Evolutionary conservation across 2,888 invertebrate genomes (phyloP), one percentile per base, ranked within the genome.

Genomic region (Liopterus haemorrhoidalis): DNA sequence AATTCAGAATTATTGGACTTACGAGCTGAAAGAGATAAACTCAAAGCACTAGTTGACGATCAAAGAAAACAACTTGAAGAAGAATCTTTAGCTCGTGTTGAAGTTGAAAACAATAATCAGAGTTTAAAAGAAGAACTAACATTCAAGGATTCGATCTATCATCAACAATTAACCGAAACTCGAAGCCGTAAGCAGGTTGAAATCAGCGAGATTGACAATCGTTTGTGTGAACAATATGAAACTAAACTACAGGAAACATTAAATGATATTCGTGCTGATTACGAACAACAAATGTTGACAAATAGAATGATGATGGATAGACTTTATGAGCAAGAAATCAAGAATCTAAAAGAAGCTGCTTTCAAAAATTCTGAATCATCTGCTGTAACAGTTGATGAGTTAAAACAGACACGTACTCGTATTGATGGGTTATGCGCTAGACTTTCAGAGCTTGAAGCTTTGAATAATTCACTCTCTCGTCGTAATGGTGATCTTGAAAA

Each of bases 151-250:
- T 74, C 74, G 71, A 75, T 89, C 53, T 84, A 79, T 70, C 82
- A 85, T 58, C 83, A 94, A 70, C 91, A 95, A 69, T 66, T 96
- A 54, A 85, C 85, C 32, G 95, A 96, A 69, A 88, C 91, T 0
- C 81, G 89, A 42, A 81, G 83, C 3, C 78, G 89, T 47, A 81
- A 91, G 45, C 90, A 92, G 66, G 85, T 90, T 15, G 94, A 95
- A 65, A 89, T 96, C 62, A 90, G 90, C 33, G 95, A 96, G 69
- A 86, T 94, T 57, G 95, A 96, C 66, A 91, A 91, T 2, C 84
- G 91, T 15, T 74, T 96, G 25, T 81, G 90, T n/a, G 85, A 90
- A 58, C 90, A 95, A 57, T 97, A 96, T 61, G 95, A 97, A 67
- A 86, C 85, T 5, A 90, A 90, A 64, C 70, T 99, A 46, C 88